Conservation (phyloP, 2,888 invertebrate species). For the Maniola hyperantus region DNA sequence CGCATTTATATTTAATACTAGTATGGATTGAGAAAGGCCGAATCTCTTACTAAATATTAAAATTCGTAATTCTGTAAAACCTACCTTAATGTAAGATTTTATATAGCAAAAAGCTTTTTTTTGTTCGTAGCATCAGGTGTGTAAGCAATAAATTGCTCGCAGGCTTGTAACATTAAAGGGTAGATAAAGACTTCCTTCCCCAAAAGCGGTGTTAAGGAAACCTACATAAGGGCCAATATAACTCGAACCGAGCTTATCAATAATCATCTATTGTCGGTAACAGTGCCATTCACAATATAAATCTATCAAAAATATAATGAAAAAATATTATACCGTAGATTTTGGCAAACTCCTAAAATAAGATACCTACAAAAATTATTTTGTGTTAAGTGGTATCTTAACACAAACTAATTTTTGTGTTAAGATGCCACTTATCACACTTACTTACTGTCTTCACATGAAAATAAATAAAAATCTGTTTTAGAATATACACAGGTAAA, state of each 20-base stretch:
- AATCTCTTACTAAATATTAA: too few relatives aligned
- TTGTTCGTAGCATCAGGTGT: conserved; percentile 36
- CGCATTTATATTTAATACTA: too few relatives aligned
- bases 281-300: neutral
- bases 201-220: conserved; percentile 32
- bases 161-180: conserved; percentile 36
- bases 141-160: conserved; percentile 39
- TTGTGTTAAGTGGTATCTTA: too few relatives aligned
- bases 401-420: too few relatives aligned
- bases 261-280: neutral
- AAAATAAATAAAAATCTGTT: too few relatives aligned
- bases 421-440: too few relatives aligned
- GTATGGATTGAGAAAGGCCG: too few relatives aligned
- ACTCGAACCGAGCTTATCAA: neutral
- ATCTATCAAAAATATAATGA: neutral
- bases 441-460: too few relatives aligned
- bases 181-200: conserved; percentile 35
- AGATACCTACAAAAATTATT: too few relatives aligned
- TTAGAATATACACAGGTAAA: too few relatives aligned
- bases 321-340: neutral
- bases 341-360: neutral
- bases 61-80: neutral
- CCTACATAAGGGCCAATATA: conserved; percentile 26
- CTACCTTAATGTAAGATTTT: conserved; percentile 1
- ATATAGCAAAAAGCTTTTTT: conserved; percentile 6